Conservation (phyloP, 2,888 invertebrate genomes). For the Melipona bicolor region DNA sequence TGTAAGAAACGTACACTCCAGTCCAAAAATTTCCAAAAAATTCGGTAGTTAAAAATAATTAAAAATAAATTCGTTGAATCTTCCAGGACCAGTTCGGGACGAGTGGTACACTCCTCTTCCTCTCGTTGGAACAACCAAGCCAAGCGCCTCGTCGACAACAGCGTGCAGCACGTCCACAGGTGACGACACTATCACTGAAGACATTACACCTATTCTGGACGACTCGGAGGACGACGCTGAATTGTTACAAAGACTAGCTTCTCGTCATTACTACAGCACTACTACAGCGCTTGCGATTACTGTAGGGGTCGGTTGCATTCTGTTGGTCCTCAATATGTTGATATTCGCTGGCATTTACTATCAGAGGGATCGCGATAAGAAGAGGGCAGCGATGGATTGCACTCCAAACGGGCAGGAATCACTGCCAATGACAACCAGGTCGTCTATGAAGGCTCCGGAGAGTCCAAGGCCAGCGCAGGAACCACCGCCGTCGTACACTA, state of each 20-base stretch:
- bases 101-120: constrained; percentile 82
- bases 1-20: not conserved
- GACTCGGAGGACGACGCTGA: constrained; percentile 85
- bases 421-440: constrained; percentile 82
- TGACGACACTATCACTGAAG: constrained; percentile 78
- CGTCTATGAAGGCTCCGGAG: constrained; percentile 81
- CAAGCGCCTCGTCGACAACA: constrained; percentile 76
- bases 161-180: constrained; percentile 78
- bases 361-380: constrained; percentile 87
- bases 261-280: constrained; percentile 88
- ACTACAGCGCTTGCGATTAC: constrained; percentile 92
- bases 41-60: not conserved
- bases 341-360: constrained; percentile 92
- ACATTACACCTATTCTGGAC: constrained; percentile 77
- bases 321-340: constrained; percentile 89
- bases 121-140: constrained; percentile 78
- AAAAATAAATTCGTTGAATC: not conserved
- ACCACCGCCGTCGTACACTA: constrained; percentile 85
- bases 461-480: constrained; percentile 80
- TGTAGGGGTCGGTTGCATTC: constrained; percentile 90
- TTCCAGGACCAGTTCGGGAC: constrained; percentile 81
- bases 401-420: constrained; percentile 81
- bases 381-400: constrained; percentile 79
- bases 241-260: constrained; percentile 85
- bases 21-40: too few species aligned